phyloP scores from a whole-genome alignment of 2,797 vertebrate genomes.

The Malurus leucopterus region DNA sequence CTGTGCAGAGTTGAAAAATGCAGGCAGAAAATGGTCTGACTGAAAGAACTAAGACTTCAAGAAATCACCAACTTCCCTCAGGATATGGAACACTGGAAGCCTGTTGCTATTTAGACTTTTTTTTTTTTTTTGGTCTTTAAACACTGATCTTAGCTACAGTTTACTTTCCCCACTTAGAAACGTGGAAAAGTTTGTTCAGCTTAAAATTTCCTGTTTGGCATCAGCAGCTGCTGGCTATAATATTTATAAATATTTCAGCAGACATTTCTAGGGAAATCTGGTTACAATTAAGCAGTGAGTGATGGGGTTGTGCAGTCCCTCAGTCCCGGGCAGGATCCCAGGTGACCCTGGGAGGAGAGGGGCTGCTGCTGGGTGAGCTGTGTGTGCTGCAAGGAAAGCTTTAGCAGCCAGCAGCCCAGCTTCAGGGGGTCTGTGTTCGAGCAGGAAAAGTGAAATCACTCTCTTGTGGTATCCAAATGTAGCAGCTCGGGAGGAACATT shows the following conservation, averaged over 20 bases:
- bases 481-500: background rate
- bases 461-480: background rate
- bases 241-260: conserved; percentile 65
- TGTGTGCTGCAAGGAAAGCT: rapidly evolving
- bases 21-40: background rate
- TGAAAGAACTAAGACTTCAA: background rate
- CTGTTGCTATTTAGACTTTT: conserved; percentile 30
- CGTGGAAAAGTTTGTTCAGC: conserved; percentile 61
- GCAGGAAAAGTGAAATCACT: conserved; percentile 1
- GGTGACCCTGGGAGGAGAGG: background rate
- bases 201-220: conserved; percentile 63
- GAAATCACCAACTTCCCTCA: background rate
- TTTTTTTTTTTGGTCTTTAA: background rate
- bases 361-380: background rate
- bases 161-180: conserved; percentile 58
- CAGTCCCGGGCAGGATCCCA: rapidly evolving
- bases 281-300: background rate
- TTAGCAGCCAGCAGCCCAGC: background rate
- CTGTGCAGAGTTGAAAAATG: background rate
- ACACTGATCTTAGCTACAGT: conserved; percentile 33
- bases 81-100: background rate
- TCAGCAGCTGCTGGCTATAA: conserved; percentile 52
- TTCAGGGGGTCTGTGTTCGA: background rate
- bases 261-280: conserved; percentile 8
- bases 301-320: background rate